Conservation (phyloP, 2,888 invertebrate species). For the Linnaemya tessellans region DNA sequence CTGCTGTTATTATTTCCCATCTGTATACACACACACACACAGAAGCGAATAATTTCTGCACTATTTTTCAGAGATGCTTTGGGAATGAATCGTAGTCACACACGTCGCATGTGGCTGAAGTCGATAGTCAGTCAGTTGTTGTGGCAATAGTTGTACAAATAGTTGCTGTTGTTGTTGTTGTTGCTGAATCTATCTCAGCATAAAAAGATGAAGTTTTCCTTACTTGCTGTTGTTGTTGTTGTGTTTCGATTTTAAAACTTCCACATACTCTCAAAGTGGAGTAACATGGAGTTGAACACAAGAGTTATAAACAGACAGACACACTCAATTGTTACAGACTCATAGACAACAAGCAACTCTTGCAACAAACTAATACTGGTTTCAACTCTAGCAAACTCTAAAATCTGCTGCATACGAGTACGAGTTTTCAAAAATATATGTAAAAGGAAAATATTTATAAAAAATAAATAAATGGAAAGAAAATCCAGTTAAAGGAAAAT, state of each 20-base stretch:
- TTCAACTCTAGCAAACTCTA: constrained; percentile 14
- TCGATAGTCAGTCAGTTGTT: constrained; percentile 57
- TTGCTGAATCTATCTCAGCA: constrained; percentile 50
- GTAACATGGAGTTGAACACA: constrained; percentile 9
- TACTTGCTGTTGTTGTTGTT: constrained; percentile 17
- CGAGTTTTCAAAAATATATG: no score
- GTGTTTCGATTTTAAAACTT: constrained; percentile 45
- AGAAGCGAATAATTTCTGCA: constrained; percentile 52
- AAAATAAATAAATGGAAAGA: not conserved
- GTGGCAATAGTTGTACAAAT: constrained; percentile 74
- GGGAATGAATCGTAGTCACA: constrained; percentile 54
- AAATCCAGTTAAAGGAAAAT: constrained; percentile 15
- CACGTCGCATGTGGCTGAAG: not conserved
- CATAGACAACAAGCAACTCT: not conserved
- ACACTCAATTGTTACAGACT: not conserved
- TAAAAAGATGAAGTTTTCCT: constrained; percentile 46
- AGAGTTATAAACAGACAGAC: constrained; percentile 36
- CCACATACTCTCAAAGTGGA: constrained; percentile 28
- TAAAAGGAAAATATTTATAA: no score
- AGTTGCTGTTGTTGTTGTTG: constrained; percentile 60
- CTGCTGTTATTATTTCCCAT: constrained; percentile 47
- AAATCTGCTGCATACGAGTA: constrained; percentile 3
- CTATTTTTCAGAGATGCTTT: constrained; percentile 67
- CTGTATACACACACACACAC: not conserved
- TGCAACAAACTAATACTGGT: constrained; percentile 30